These are phyloP conservation scores for Ptychadena robeensis DNA, from an alignment of 2,797 vertebrate genomes.

Conservation along the genomic window DNA sequence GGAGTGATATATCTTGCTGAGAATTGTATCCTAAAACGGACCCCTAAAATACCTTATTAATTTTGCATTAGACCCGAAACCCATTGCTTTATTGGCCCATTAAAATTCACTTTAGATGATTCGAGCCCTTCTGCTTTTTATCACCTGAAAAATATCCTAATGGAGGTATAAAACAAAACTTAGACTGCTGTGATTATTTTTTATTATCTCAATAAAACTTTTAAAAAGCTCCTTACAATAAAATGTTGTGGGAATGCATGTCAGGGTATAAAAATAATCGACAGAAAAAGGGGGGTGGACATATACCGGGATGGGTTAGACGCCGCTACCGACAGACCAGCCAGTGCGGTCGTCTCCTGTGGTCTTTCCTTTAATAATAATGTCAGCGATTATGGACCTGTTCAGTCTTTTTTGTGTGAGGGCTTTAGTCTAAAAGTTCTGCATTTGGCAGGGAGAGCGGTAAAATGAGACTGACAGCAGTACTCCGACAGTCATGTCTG, in stretches of 20 bases:
- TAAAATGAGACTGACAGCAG: no score
- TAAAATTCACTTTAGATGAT: slow-evolving; percentile 60
- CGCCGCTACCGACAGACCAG: not conserved
- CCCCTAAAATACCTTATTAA: slow-evolving; percentile 60
- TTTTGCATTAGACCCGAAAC: slow-evolving; percentile 56
- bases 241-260: slow-evolving; percentile 53
- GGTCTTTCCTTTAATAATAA: not conserved
- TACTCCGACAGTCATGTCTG: no score
- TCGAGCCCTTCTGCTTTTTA: slow-evolving; percentile 57
- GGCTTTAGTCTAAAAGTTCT: no score
- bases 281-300: slow-evolving; percentile 18
- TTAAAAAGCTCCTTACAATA: slow-evolving; percentile 51
- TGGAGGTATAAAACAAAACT: slow-evolving; percentile 61
- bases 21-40: slow-evolving; percentile 40
- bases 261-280: slow-evolving; percentile 33
- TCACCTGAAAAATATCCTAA: slow-evolving; percentile 62
- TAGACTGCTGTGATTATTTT: slow-evolving; percentile 57
- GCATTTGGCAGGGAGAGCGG: no score
- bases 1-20: slow-evolving; percentile 26
- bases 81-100: slow-evolving; percentile 55
- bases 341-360: not conserved
- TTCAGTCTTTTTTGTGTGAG: not conserved
- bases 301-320: not conserved
- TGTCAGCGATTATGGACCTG: not conserved
- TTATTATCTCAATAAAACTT: slow-evolving; percentile 56